Conservation (phyloP, 2,113 vertebrate genomes). For the Phoenicopterus ruber region DNA sequence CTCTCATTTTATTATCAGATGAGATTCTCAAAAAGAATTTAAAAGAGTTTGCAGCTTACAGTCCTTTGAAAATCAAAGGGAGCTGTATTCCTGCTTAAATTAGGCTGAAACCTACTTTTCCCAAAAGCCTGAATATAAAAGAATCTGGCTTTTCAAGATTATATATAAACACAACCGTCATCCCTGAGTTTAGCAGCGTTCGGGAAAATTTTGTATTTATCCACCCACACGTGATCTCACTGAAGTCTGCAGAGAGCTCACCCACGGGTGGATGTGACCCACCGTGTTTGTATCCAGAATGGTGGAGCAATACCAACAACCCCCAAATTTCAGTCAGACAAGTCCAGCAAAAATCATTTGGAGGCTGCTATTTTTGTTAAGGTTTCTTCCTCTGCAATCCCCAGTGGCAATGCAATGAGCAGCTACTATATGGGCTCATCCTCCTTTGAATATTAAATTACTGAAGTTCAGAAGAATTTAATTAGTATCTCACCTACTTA, state of each 20-base stretch:
- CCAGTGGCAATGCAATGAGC: neutral
- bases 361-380: conserved; percentile 2
- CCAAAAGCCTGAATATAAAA: conserved; percentile 38
- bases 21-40: conserved; percentile 44
- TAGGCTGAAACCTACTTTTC: conserved; percentile 56
- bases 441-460: conserved; percentile 27
- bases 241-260: neutral
- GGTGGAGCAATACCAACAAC: neutral
- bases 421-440: neutral
- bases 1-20: conserved; percentile 53
- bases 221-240: conserved; percentile 24
- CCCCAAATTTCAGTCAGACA: neutral
- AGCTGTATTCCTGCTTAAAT: conserved; percentile 32
- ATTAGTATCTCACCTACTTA: conserved; percentile 63
- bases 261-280: neutral
- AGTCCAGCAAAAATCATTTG: neutral
- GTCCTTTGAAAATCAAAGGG: conserved; percentile 38
- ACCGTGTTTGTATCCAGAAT: neutral
- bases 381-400: neutral
- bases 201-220: conserved; percentile 36
- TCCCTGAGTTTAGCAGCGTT: conserved; percentile 11
- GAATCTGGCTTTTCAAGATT: conserved; percentile 31
- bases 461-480: conserved; percentile 41
- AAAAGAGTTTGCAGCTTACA: conserved; percentile 13
- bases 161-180: conserved; percentile 24